Evolutionary conservation across 2,888 invertebrate genomes (phyloP).

Genomic region (Cremastinae sp.): DNA sequence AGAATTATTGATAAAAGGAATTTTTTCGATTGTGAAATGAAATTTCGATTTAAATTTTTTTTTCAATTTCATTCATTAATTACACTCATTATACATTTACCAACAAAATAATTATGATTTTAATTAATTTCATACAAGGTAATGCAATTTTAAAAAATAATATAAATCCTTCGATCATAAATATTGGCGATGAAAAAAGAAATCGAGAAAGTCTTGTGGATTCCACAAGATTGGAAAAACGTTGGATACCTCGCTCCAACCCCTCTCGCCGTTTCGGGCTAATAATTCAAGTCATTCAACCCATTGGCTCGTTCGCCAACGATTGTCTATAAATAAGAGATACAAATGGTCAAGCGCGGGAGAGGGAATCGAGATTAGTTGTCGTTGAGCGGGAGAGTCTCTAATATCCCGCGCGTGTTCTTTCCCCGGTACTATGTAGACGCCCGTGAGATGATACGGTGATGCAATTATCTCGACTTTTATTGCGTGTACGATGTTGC

Average conservation of each 20-base stretch:
- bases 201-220: background rate
- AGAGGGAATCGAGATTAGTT: constrained; percentile 46
- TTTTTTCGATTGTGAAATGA: too few relatives aligned
- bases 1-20: too few relatives aligned
- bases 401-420: background rate
- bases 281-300: constrained; percentile 59
- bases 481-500: constrained; percentile 44
- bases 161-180: too few relatives aligned
- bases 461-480: constrained; percentile 35
- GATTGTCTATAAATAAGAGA: constrained; percentile 54
- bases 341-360: constrained; percentile 17
- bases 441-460: constrained; percentile 15
- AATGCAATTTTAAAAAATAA: too few relatives aligned
- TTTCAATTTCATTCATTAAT: too few relatives aligned
- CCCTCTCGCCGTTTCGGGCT: background rate
- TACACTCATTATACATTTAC: too few relatives aligned
- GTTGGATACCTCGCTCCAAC: background rate
- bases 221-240: constrained; percentile 33
- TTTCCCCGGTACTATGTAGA: background rate
- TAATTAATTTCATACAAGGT: too few relatives aligned
- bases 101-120: too few relatives aligned
- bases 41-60: too few relatives aligned
- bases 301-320: constrained; percentile 41
- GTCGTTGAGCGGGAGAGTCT: constrained; percentile 36
- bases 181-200: too few relatives aligned